phyloP scores from a whole-genome alignment of 2,113 vertebrate genomes.

The Tautogolabrus adspersus region DNA sequence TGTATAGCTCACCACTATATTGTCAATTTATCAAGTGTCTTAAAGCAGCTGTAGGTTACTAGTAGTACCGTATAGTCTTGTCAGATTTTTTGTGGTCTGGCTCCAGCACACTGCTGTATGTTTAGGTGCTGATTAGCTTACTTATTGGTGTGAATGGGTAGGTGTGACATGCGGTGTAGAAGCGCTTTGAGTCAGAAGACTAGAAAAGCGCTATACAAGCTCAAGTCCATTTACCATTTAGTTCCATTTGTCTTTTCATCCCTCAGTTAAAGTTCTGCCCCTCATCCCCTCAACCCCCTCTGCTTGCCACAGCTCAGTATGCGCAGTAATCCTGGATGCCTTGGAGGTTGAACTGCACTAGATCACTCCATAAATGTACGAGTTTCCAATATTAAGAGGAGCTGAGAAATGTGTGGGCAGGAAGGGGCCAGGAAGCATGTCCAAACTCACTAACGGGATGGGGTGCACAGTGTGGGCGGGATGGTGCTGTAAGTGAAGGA shows the following conservation, averaged over 20 bases:
- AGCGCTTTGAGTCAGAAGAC: no score
- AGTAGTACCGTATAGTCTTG: conserved; percentile 62
- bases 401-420: conserved; percentile 77
- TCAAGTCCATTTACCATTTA: neutral
- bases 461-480: conserved; percentile 39
- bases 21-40: conserved; percentile 71
- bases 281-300: neutral
- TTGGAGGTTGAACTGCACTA: conserved; percentile 62
- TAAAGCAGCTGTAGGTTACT: conserved; percentile 61
- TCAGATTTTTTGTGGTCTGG: conserved; percentile 77
- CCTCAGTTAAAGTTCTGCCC: conserved; percentile 32
- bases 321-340: conserved; percentile 69
- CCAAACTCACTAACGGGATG: conserved; percentile 74
- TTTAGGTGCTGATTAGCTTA: conserved; percentile 78
- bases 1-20: conserved; percentile 15
- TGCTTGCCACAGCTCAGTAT: conserved; percentile 39
- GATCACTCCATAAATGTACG: conserved; percentile 79
- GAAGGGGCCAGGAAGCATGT: conserved; percentile 66
- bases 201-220: no score
- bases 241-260: conserved; percentile 60
- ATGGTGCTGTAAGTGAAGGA: conserved; percentile 35
- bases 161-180: no score
- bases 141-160: no score
- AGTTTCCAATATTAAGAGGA: conserved; percentile 78
- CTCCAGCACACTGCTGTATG: conserved; percentile 73